Evolutionary conservation across 2,797 vertebrate species (phyloP), one percentile per base, ranked within the genome.

Genomic region (Megaceryle alcyon): DNA sequence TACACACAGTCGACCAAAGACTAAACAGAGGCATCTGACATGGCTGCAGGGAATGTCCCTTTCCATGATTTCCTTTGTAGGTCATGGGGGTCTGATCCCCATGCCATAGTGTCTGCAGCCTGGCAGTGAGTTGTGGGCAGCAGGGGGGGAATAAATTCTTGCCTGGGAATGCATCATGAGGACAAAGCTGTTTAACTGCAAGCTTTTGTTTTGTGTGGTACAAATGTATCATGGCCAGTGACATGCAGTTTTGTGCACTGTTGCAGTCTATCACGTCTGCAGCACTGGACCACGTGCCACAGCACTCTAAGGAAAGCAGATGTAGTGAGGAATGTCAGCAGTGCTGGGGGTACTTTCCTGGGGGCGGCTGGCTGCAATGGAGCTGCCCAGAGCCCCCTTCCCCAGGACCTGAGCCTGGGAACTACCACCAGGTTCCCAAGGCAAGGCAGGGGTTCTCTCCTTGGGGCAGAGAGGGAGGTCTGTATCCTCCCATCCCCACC

Each of bases 371-470:
- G 33, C 41, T 64, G 10, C 0, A 2, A 9, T 33, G 64, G 68
- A 73, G 39, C 48, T 53, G 60, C 39, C 43, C 0, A 3, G 23
- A 18, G 3, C 5, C 35, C 28, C 10, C 23, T 8, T 12, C 14
- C 22, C 39, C 0, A 1, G 28, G 15, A 6, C 25, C 18, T 26
- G 28, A 63, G 28, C 21, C 6, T 23, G 15, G 10, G 59, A 37
- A 10, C 8, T 41, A 16, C 54, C 25, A 13, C 25, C 0, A 0
- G 18, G 18, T 22, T 60, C 31, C 48, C 0, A 0, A 11, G 37
- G 41, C 14, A 57, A 60, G 54, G 31, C 49, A 44, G 48, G 7
- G 28, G 18, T 5, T 85, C 23, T 91, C 1, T 1, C 33, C 19
- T 0, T 0, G 20, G 46, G 28, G 2, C n/a, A 71, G 41, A 35